Evolutionary conservation across 2,888 invertebrate genomes (phyloP).

Genomic region (Mythimna impura): DNA sequence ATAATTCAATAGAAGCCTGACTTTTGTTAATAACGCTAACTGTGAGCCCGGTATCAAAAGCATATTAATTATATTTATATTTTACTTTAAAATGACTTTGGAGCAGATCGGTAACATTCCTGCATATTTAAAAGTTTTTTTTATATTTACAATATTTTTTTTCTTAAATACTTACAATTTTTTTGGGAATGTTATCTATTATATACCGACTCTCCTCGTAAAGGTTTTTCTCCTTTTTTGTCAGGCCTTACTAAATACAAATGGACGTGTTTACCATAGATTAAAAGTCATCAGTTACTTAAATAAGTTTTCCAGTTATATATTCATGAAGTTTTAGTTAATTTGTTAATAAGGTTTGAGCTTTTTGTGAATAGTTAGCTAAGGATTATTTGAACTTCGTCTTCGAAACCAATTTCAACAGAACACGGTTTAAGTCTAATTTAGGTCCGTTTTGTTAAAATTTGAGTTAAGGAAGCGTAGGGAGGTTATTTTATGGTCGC

Average conservation of each 20-base stretch:
- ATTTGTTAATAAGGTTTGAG: constrained; percentile 8
- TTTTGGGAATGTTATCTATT: neutral
- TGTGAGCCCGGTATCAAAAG: neutral
- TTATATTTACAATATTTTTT: neutral
- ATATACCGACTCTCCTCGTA: neutral
- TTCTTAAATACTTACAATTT: neutral
- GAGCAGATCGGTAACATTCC: neutral
- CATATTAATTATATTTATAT: neutral
- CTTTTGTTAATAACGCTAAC: neutral
- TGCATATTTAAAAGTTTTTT: neutral
- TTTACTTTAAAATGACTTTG: neutral
- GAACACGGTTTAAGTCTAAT: constrained; percentile 1
- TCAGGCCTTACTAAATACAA: neutral
- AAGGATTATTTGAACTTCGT: constrained; percentile 3
- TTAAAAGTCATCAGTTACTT: neutral
- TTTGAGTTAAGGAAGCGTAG: neutral
- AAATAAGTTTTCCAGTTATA: neutral
- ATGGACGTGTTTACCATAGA: neutral
- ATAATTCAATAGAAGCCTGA: neutral
- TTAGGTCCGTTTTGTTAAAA: neutral
- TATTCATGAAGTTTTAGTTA: neutral
- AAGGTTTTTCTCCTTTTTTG: constrained; percentile 1
- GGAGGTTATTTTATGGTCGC: constrained; percentile 6
- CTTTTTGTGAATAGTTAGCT: constrained; percentile 7
- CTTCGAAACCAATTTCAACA: constrained; percentile 4